Base-by-base conservation (phyloP, 2,797 vertebrate genomes). In the Melanotaenia parkinsoni region DNA sequence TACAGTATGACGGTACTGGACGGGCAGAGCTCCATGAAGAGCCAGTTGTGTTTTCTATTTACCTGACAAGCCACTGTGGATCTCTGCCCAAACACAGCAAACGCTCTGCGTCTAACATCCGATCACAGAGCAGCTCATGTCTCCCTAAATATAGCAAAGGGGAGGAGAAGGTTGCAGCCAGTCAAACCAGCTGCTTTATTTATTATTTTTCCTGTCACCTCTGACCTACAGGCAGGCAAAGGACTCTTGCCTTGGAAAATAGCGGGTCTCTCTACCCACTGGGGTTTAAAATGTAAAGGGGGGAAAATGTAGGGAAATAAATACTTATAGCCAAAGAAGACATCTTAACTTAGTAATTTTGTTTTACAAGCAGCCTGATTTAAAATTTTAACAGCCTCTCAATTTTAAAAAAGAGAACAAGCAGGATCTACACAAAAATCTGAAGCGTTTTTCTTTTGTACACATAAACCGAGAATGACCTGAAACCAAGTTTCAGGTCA, bases 51-150 rank as follows among this genome's bases (percentile, higher is more conserved):
- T 74, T 78, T 85, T 85, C 83, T 72, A 58, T 64, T 73, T 72
- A 82, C 84, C 81, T 81, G 82, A 82, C 67, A 67, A 9, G 72
- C 72, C 69, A 43, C 62, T 73, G 81, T 12, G 38, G 76, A 79
- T 79, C 26, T 3, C 70, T 63, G 82, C 83, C 82, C 83, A 83
- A 86, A 86, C 72, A 75, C 60, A 77, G 76, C 59, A 64, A 68
- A 72, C 60, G 47, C 51, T 59, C 69, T 11, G 40, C 24, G 38
- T 82, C 88, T 84, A 88, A 84, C 86, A 87, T 86, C 84, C 91
- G 88, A 92, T 90, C 87, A 87, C 83, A 87, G 86, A 89, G 78
- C 81, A 85, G 85, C 86, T 90, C 87, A 81, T 72, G 88, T 83
- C 81, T 74, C 81, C 88, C 88, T 91, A 93, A 90, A 91, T 90